Base-by-base conservation (phyloP, 2,888 invertebrate genomes). In the Cactoblastis cactorum region DNA sequence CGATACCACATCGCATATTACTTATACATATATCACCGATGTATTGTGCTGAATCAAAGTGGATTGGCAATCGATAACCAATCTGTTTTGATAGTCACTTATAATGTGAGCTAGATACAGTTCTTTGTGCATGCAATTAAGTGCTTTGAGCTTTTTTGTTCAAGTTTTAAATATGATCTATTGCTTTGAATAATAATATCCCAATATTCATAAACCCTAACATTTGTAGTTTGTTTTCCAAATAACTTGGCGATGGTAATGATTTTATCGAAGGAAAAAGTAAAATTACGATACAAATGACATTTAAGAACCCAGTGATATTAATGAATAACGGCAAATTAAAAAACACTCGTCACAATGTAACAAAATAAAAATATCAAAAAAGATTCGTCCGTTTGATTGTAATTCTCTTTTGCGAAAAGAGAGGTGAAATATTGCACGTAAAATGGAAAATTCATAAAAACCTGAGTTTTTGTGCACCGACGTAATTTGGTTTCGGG, bases 11-110 rank as follows among this genome's bases (percentile, higher is more conserved):
- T 74, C 74, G 63, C 64, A 67, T 65, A 71, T 66, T 64, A 55
- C 62, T 62, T 62, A 68, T 67, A 69, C 65, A 59, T 65, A 65
- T 74, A 73, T 67, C 65, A 67, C 63, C 62, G 58, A 58, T 61
- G 63, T 67, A 71, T 71, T 74, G 74, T 74, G 69, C 60, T 65
- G 67, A 76, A 80, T 77, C 80, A 79, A 77, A 77, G 70, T 69
- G 71, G 56, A 64, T 65, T 63, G 63, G n/a, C 59, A 71, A 71
- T 77, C 72, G 70, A 77, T 80, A 72, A 65, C 59, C 67, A 69
- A 74, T 73, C 68, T 58, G 62, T 71, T 62, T 63, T 64, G 52
- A 63, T 58, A 57, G 53, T 54, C 54, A 15, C 39, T 38, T 37
- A 34, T 46, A 34, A 22, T 41, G 22, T 43, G 9, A 22, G 15